Conservation (phyloP, 2,113 vertebrate genomes). For the Cnemophilus loriae region DNA sequence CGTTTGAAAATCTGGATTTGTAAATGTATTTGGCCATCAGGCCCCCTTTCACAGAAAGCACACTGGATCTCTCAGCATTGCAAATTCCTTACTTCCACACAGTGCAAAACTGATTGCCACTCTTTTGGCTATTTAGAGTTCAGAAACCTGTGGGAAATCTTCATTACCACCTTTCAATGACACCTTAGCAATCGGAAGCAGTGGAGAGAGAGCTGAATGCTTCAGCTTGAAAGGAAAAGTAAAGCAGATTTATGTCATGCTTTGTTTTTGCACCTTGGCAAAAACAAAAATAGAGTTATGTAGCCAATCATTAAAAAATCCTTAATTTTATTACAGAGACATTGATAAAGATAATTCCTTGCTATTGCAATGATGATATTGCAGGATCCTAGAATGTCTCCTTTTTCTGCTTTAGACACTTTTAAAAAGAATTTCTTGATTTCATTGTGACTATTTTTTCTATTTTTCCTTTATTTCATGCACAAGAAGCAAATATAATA, state of each 20-base stretch:
- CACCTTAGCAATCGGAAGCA: not conserved
- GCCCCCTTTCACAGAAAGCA: not conserved
- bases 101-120: not conserved
- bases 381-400: not conserved
- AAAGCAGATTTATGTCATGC: constrained; percentile 3
- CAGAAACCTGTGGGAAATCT: constrained; percentile 17
- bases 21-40: not conserved
- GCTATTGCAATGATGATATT: not conserved
- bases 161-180: constrained; percentile 8
- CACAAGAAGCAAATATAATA: constrained; percentile 55
- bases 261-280: constrained; percentile 33
- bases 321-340: constrained; percentile 50
- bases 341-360: constrained; percentile 38
- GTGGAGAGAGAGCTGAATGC: not conserved
- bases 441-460: constrained; percentile 25
- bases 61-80: not conserved
- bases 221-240: constrained; percentile 13
- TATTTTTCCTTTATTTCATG: constrained; percentile 46
- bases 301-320: not conserved
- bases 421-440: not conserved
- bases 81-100: not conserved
- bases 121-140: not conserved
- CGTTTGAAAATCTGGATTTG: not conserved
- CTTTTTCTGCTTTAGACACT: constrained; percentile 18
- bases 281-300: constrained; percentile 42